phyloP scores from a whole-genome alignment of 2,888 invertebrate genomes.

The Erebia palarica region DNA sequence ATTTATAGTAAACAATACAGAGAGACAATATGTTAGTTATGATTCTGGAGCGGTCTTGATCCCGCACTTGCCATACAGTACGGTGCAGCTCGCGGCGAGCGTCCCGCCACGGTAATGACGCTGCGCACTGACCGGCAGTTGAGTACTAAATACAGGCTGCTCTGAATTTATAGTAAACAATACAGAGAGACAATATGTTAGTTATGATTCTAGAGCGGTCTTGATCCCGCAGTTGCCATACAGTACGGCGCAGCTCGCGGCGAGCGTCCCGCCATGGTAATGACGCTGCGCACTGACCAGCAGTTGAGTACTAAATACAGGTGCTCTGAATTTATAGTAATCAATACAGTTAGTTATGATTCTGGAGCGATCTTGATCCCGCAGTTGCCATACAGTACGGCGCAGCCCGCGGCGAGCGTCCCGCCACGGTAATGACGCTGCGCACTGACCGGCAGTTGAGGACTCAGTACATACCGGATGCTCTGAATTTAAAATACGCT shows the following conservation, averaged over 20 bases:
- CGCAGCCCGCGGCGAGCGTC: slow-evolving; percentile 46
- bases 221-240: slow-evolving; percentile 32
- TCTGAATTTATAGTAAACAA: not conserved
- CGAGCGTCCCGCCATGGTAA: slow-evolving; percentile 51
- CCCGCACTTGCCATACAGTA: slow-evolving; percentile 34
- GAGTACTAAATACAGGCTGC: not conserved
- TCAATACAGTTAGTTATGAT: slow-evolving; percentile 7
- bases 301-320: slow-evolving; percentile 5
- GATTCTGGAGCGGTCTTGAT: slow-evolving; percentile 19
- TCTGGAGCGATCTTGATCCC: slow-evolving; percentile 20
- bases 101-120: slow-evolving; percentile 52
- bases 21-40: slow-evolving; percentile 13
- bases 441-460: slow-evolving; percentile 34
- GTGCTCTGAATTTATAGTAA: slow-evolving; percentile 6
- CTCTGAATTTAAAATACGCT: not conserved
- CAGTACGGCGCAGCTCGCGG: slow-evolving; percentile 41
- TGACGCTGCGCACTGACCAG: slow-evolving; percentile 53
- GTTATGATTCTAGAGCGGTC: slow-evolving; percentile 18
- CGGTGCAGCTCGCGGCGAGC: slow-evolving; percentile 46
- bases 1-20: not conserved
- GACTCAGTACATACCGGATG: slow-evolving; percentile 1
- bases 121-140: slow-evolving; percentile 45
- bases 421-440: slow-evolving; percentile 56
- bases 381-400: slow-evolving; percentile 35
- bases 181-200: slow-evolving; percentile 3